A percentile compares a stretch with the other conserved stretches of the same genome.
Conservation (phyloP, 2,797 vertebrate species). For the Pampus argenteus region DNA sequence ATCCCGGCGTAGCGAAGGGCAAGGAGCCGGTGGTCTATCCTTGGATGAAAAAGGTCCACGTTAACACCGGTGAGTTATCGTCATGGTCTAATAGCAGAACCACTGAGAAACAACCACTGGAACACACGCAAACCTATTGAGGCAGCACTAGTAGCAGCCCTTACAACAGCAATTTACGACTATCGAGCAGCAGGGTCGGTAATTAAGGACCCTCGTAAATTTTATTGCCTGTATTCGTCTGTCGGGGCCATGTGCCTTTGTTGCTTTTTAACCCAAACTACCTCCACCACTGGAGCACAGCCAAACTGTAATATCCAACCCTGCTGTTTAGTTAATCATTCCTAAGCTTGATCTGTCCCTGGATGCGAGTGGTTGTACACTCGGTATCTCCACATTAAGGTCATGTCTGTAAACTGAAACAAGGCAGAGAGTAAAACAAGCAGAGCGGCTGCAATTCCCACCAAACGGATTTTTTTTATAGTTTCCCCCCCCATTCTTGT, state of each 20-base stretch:
- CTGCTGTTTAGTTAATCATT: constrained; percentile 83
- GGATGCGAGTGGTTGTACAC: constrained; percentile 73
- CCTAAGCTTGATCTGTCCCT: constrained; percentile 78
- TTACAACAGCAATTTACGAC: constrained; percentile 96
- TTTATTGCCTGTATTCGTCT: constrained; percentile 92
- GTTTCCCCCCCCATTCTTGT: constrained; percentile 12
- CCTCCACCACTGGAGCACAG: constrained; percentile 77
- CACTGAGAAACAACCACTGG: constrained; percentile 71
- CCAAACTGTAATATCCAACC: constrained; percentile 81
- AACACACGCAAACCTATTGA: constrained; percentile 84
- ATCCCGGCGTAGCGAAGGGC: constrained; percentile 85
- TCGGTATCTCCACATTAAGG: constrained; percentile 73
- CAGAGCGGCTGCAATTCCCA: constrained; percentile 38
- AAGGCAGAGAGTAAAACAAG: constrained; percentile 48
- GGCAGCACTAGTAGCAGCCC: constrained; percentile 88
- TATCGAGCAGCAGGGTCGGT: constrained; percentile 95
- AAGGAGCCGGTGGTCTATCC: constrained; percentile 98
- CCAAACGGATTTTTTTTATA: constrained; percentile 33
- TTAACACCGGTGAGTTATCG: constrained; percentile 93
- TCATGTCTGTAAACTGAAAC: constrained; percentile 64
- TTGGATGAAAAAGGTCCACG: constrained; percentile 99
- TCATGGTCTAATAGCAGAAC: constrained; percentile 76
- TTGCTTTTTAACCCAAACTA: constrained; percentile 92
- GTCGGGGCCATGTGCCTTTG: constrained; percentile 93
- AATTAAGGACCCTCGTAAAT: constrained; percentile 99